A percentile compares a stretch with the other conserved stretches of the same genome.
These are phyloP conservation scores for Drosophila paulistorum DNA, from an alignment of 1,140 invertebrate genomes.

Conservation along the genomic window DNA sequence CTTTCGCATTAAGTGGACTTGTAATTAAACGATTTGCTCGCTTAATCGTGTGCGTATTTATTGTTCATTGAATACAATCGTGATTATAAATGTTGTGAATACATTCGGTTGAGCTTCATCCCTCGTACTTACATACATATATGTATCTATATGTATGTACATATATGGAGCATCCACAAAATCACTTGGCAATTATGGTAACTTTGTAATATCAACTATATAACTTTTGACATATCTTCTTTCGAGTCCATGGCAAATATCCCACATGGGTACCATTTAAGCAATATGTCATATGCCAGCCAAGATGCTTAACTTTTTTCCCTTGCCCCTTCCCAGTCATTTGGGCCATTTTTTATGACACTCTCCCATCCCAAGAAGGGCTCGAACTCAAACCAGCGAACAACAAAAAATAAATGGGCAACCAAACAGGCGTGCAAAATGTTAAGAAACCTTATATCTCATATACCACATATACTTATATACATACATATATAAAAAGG, in stretches of 20 bases:
- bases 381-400: constrained; percentile 48
- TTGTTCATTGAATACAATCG: constrained; percentile 45
- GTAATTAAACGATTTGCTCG: constrained; percentile 79
- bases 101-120: too few species aligned
- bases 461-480: neutral
- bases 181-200: constrained; percentile 57
- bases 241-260: constrained; percentile 40
- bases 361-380: constrained; percentile 35
- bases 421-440: constrained; percentile 63
- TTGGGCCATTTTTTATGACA: constrained; percentile 57
- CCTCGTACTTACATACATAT: neutral
- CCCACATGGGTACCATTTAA: constrained; percentile 72
- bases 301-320: constrained; percentile 75
- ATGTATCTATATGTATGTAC: too few species aligned
- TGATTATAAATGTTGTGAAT: constrained; percentile 19
- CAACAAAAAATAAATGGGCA: constrained; percentile 65
- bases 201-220: constrained; percentile 41
- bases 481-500: constrained; percentile 4
- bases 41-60: constrained; percentile 73
- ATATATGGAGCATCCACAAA: constrained; percentile 9
- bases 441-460: constrained; percentile 37
- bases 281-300: constrained; percentile 76
- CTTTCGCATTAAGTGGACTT: constrained; percentile 72
- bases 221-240: constrained; percentile 1
- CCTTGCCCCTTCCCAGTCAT: constrained; percentile 18